Evolutionary conservation across 2,888 invertebrate genomes (phyloP).

Genomic region (Cheilosia vernalis): DNA sequence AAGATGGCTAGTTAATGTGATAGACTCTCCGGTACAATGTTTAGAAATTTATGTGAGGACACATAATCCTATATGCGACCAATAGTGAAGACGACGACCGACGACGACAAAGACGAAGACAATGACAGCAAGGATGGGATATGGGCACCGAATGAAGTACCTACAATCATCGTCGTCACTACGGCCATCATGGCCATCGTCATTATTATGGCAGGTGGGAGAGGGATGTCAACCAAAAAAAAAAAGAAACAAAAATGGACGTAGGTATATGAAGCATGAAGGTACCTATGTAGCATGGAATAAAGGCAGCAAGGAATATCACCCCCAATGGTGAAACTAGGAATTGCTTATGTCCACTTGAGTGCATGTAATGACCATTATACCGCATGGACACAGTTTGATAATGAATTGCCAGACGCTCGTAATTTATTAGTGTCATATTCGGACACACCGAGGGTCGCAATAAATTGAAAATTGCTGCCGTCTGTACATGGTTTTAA

Average conservation of each 20-base stretch:
- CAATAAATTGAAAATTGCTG: slow-evolving; percentile 54
- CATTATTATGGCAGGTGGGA: slow-evolving; percentile 7
- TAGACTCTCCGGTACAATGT: slow-evolving; percentile 38
- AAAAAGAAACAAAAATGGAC: slow-evolving; percentile 11
- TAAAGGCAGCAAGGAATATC: slow-evolving; percentile 16
- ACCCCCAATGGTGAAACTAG: slow-evolving; percentile 35
- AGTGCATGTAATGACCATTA: slow-evolving; percentile 57
- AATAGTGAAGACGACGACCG: slow-evolving; percentile 29
- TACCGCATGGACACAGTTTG: slow-evolving; percentile 51
- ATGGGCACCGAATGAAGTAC: slow-evolving; percentile 16
- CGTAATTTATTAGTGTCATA: slow-evolving; percentile 63
- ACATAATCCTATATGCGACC: slow-evolving; percentile 49
- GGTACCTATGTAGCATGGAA: slow-evolving; percentile 8
- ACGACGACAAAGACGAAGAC: slow-evolving; percentile 32
- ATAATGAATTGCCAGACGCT: slow-evolving; percentile 61
- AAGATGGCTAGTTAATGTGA: slow-evolving; percentile 37
- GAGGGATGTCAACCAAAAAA: background rate
- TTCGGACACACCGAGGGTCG: slow-evolving; percentile 31
- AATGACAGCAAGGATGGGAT: background rate
- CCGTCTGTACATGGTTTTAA: slow-evolving; percentile 15
- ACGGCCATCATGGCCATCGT: slow-evolving; percentile 33
- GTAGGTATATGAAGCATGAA: slow-evolving; percentile 8
- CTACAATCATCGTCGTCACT: slow-evolving; percentile 50
- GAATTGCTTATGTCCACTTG: slow-evolving; percentile 57
- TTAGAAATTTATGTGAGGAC: slow-evolving; percentile 60